Base-by-base conservation (phyloP, 2,113 vertebrate genomes). In the Hyperopisus bebe region DNA sequence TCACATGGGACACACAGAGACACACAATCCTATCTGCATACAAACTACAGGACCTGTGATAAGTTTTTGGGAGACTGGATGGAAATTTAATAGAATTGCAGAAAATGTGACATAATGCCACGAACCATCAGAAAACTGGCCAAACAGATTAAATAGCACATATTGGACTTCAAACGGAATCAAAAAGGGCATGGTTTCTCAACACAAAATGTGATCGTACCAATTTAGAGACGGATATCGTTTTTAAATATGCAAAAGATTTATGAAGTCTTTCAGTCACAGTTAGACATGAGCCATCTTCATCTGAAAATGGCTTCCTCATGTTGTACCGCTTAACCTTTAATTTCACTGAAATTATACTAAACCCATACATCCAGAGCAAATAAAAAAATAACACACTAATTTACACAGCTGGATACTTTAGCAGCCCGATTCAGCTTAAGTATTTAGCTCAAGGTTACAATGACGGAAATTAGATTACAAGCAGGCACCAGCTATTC, bases 381-480 rank as follows among this genome's bases (percentile, higher is more conserved):
- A 46, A 84, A 84, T 84, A 46, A 46, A 46, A 83, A 84, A 70
- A 70, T 31, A 70, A 70, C 62, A 84, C 24, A 84, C 82, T 47
- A 39, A 47, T 84, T 84, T 47, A 47, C 82, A 47, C 82, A 84
- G 42, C 82, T 47, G 82, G 82, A 84, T 84, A n/a, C 35, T 80
- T 80, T 80, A 80, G 10, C 39, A 80, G 74, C 31, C 9, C 35
- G 35, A 80, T 80, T 80, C 74, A 80, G 74, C 35, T 42, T 80
- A 42, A 80, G 74, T 80, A 39, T 80, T 39, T 42, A 42, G 74
- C 74, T 80, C 74, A 80, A 80, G 74, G 74, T 80, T 42, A 80
- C 35, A 80, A 42, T 80, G 74, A 42, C 17, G 35, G 35, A 42
- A 80, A 80, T 80, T 39, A 80, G 15, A 80, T 80, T 80, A 80